Evolutionary conservation across 53 echinoderm and acorn worm species (phyloP), one percentile per base, ranked within the genome.

Genomic region (Zoroaster sp.): DNA sequence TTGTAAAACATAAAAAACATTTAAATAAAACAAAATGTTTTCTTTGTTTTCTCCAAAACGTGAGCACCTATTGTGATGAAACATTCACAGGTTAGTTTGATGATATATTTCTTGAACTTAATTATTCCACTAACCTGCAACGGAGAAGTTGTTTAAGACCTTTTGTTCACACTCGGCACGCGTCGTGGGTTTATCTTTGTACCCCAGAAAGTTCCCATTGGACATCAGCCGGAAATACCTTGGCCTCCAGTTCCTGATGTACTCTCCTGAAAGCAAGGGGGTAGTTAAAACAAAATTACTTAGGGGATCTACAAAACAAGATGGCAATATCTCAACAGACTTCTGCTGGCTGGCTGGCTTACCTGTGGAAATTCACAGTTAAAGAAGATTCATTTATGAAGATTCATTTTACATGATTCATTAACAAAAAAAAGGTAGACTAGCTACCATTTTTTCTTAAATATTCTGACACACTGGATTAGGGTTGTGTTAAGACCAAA

Each of bases 171-270:
- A 81, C 54, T 93, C 92, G 20, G 85, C 69, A 42, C 47, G 52
- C 67, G 76, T 67, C 36, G 87, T 72, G 3, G 96, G 99, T 49
- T 90, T 94, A 0, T 96, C 96, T 80, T 99, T 99, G 90, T 91
- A 99, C 40, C 99, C 99, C 20, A 96, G 82, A 75, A 96, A 98
- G 54, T 94, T 93, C 18, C 99, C 99, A 59, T 99, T 93, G 20
- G 99, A 93, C 79, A 94, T 96, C 51, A 99, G 93, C 88, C 94
- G 95, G 74, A 99, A 99, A 89, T 96, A 99, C 75, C 99, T 71
- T 1, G 91, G 89, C 52, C 99, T 87, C 99, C 96, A 99, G 74
- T 99, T 99, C 86, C 96, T 99, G 81, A 99, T 99, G 91, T 92
- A 96, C 83, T 99, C 99, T 92, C 96, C 99, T 99, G 80, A 21